Conservation (phyloP, 2,113 vertebrate genomes). For the Peromyscus leucopus region DNA sequence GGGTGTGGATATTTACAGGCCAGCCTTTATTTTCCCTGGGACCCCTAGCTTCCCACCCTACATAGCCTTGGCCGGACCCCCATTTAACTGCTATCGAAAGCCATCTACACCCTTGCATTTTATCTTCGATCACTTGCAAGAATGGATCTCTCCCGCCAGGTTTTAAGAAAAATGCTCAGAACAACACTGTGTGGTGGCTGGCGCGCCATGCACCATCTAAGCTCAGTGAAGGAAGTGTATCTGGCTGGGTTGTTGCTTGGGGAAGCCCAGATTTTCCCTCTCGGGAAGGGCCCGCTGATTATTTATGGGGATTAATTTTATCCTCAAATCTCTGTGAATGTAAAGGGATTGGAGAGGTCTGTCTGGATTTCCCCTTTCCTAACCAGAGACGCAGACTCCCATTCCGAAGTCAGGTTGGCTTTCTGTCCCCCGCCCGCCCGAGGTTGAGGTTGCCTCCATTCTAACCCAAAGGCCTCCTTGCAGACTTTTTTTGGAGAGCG, state of each 20-base stretch:
- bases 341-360: slow-evolving; percentile 73
- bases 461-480: neutral
- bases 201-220: neutral
- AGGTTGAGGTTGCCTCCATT: neutral
- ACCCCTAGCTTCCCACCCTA: neutral
- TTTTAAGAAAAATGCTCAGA: neutral
- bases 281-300: slow-evolving; percentile 51
- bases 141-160: neutral
- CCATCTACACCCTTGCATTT: neutral
- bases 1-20: neutral
- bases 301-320: slow-evolving; percentile 81
- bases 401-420: neutral
- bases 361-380: slow-evolving; percentile 63
- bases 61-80: neutral
- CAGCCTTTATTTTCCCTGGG: rapidly evolving
- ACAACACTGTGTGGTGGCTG: neutral
- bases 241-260: slow-evolving; percentile 57
- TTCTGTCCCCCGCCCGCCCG: neutral
- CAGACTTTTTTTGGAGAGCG: neutral
- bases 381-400: neutral
- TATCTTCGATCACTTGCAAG: neutral
- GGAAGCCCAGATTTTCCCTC: slow-evolving; percentile 50
- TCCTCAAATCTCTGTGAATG: slow-evolving; percentile 74
- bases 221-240: neutral
- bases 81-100: neutral